These are phyloP conservation scores for Redunca redunca DNA, from an alignment of 2,113 vertebrate genomes.

Conservation along the genomic window DNA sequence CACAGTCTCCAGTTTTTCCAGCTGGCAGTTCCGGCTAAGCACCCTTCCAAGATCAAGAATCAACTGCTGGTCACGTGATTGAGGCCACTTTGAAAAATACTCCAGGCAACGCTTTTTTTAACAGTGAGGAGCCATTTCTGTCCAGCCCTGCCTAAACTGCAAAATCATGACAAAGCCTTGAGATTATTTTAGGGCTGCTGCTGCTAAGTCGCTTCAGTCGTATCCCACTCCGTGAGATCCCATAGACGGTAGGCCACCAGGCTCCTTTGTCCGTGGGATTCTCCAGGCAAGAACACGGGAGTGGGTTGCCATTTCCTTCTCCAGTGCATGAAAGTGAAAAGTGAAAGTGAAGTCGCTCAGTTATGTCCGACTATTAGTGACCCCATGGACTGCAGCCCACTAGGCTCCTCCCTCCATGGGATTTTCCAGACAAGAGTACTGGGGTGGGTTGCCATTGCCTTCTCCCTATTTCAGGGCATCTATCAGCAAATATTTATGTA, in stretches of 20 bases:
- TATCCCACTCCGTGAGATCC: rapidly evolving
- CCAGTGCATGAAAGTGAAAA: neutral
- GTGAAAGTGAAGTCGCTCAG: neutral
- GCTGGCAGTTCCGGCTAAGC: neutral
- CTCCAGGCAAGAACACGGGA: neutral
- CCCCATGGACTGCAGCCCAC: neutral
- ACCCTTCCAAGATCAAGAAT: neutral
- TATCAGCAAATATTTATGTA: neutral
- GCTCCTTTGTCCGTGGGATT: neutral
- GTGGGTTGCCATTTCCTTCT: neutral
- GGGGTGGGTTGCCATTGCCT: neutral
- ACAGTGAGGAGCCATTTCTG: rapidly evolving
- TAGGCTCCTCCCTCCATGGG: neutral
- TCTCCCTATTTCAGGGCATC: neutral
- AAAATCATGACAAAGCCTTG: neutral
- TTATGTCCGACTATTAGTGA: rapidly evolving
- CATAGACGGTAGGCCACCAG: neutral
- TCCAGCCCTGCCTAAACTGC: neutral
- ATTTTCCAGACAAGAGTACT: neutral
- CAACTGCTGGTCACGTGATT: rapidly evolving
- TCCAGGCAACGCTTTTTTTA: neutral
- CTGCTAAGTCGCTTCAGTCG: neutral
- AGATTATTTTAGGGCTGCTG: neutral
- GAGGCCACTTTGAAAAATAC: neutral
- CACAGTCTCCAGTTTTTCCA: neutral